Percentiles rank a stretch among this genome's conserved stretches.
These are phyloP conservation scores for Drosophila ohnishii DNA, from an alignment of 1,140 invertebrate genomes.

Conservation along the genomic window DNA sequence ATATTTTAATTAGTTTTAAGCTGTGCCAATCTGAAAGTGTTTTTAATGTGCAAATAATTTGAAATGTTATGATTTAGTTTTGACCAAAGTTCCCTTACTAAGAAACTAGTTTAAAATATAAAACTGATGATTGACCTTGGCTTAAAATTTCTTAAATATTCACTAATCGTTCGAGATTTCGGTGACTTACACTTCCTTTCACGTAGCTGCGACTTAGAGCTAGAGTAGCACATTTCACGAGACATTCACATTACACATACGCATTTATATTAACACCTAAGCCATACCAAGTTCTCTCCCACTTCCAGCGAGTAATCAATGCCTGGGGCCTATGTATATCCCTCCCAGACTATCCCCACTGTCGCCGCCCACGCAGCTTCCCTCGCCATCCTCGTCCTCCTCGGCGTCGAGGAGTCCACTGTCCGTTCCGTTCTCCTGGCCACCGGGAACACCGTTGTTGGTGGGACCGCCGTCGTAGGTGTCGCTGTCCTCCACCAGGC, in stretches of 20 bases:
- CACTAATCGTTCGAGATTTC: background rate
- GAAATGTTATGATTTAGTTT: background rate
- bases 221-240: conserved; percentile 14
- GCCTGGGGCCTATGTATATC: conserved; percentile 61
- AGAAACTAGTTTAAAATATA: background rate
- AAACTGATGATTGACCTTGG: conserved; percentile 23
- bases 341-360: conserved; percentile 66
- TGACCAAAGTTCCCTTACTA: background rate
- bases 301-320: conserved; percentile 46
- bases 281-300: background rate
- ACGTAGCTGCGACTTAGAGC: background rate
- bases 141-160: background rate
- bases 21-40: background rate
- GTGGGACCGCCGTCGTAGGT: conserved; percentile 58
- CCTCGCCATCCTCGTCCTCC: conserved; percentile 39
- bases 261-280: background rate
- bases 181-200: background rate
- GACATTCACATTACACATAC: conserved; percentile 15
- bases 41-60: background rate
- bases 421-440: conserved; percentile 23
- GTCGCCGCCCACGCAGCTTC: conserved; percentile 52
- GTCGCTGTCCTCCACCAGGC: conserved; percentile 72
- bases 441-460: conserved; percentile 46
- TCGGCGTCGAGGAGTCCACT: conserved; percentile 15
- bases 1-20: too few species aligned